Evolutionary conservation across 2,113 vertebrate genomes (phyloP), one percentile per base, ranked within the genome.

Genomic region (Erinaceus europaeus): DNA sequence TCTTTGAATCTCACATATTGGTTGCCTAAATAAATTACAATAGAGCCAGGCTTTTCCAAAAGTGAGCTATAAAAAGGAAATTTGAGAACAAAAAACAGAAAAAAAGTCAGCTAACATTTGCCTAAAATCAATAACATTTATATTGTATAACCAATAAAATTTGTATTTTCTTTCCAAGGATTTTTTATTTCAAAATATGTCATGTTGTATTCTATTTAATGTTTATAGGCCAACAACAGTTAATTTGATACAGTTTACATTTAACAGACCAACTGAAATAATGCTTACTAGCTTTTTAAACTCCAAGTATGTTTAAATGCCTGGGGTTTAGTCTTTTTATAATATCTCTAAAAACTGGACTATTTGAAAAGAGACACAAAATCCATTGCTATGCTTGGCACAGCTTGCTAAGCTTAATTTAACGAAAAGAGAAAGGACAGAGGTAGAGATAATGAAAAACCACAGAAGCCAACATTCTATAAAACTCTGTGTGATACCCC

Each of bases 1-100:
- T 87, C 61, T 80, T 84, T 88, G 32, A 88, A 91, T 90, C 46
- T 90, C 77, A 89, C 11, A 83, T 10, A 53, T 93, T 67, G 52
- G 5, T 44, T 91, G 79, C 29, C 57, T 76, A 61, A 68, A n/a
- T 89, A 20, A 92, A 94, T 42, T 77, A 88, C 27, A 73, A 69
- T 71, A 87, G 89, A 11, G 90, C 67, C 52, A 3, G 76, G 27
- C 62, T 67, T 83, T 79, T 92, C n/a, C 29, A 48, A 92, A 91
- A 94, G 0, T 1, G 48, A 34, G 4, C 36, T 48, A 80, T 65
- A 76, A 85, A 90, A 88, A 59, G 4, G 9, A n/a, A 93, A 84
- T 59, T 82, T 71, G 2, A 2, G 0, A 59, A 6, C 3, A 25
- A 40, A 6, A 38, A 3, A 2, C 27, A 7, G 17, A 90, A n/a